Evolutionary conservation across 1,140 invertebrate species (phyloP).

Genomic region (Drosophila oshimai): DNA sequence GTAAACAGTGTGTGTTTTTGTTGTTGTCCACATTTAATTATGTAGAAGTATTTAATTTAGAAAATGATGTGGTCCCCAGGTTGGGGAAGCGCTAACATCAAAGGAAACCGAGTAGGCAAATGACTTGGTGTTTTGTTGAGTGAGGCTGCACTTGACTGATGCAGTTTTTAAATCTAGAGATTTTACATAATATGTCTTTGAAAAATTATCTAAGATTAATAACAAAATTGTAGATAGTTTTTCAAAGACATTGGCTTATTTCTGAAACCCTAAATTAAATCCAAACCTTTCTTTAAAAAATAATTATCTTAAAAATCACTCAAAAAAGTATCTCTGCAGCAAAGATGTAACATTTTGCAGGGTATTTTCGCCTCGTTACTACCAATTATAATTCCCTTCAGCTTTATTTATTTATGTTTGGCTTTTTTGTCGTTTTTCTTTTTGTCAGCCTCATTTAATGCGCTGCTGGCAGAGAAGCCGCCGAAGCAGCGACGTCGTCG

Average conservation of each 20-base stretch:
- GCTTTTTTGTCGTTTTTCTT: conserved; percentile 29
- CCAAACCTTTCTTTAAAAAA: too few species aligned
- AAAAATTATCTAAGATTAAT: too few species aligned
- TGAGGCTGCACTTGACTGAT: not conserved
- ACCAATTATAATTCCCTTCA: not conserved
- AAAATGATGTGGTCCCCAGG: conserved; percentile 5
- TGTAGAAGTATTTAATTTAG: conserved; percentile 2
- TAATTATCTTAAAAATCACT: too few species aligned
- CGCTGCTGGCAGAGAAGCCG: conserved; percentile 28
- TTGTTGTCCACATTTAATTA: not conserved
- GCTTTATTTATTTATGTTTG: conserved; percentile 47
- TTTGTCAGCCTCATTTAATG: conserved; percentile 54
- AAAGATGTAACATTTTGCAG: not conserved
- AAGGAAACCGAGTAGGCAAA: conserved; percentile 2
- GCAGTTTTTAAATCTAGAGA: too few species aligned
- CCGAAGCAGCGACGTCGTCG: conserved; percentile 23
- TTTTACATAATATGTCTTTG: too few species aligned
- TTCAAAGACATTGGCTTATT: too few species aligned
- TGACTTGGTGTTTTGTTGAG: not conserved
- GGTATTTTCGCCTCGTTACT: not conserved
- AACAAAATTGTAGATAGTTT: too few species aligned
- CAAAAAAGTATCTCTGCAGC: too few species aligned
- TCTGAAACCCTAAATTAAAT: too few species aligned
- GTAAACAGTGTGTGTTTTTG: not conserved
- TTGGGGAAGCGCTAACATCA: conserved; percentile 8